These are phyloP conservation scores for Lemur catta DNA, from an alignment of 2,797 vertebrate genomes.

Conservation along the genomic window DNA sequence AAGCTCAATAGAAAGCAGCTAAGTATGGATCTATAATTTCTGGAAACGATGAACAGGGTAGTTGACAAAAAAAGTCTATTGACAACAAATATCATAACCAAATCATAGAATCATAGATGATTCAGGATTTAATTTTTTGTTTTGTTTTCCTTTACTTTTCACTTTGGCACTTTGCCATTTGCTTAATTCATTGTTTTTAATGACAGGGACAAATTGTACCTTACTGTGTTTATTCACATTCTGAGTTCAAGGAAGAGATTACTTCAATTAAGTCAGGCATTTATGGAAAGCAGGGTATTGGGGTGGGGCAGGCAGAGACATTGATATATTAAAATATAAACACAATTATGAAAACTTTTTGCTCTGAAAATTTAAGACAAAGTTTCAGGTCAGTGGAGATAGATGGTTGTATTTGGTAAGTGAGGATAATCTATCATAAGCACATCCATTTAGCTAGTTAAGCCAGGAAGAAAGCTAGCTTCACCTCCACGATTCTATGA, in stretches of 20 bases:
- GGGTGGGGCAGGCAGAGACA: background rate
- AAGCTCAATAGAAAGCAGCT: background rate
- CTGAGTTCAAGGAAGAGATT: background rate
- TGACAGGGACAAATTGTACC: background rate
- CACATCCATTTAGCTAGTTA: background rate
- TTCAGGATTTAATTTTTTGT: background rate
- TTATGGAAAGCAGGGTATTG: background rate
- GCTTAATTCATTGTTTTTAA: background rate
- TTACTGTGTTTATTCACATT: background rate
- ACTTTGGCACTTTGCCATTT: background rate
- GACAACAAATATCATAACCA: background rate
- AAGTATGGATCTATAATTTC: background rate
- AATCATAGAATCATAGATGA: background rate
- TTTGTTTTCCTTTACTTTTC: background rate
- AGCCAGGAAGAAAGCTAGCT: background rate
- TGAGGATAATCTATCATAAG: background rate
- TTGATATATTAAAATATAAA: background rate
- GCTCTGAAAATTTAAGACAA: background rate
- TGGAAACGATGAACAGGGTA: background rate
- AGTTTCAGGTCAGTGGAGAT: background rate
- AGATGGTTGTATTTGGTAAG: background rate
- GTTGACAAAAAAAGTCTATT: background rate
- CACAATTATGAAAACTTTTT: background rate
- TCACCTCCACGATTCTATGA: background rate
- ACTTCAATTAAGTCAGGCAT: background rate